Evolutionary conservation across 2,888 invertebrate species (phyloP), one percentile per base, ranked within the genome.

Genomic region (Periphyllus acericola): DNA sequence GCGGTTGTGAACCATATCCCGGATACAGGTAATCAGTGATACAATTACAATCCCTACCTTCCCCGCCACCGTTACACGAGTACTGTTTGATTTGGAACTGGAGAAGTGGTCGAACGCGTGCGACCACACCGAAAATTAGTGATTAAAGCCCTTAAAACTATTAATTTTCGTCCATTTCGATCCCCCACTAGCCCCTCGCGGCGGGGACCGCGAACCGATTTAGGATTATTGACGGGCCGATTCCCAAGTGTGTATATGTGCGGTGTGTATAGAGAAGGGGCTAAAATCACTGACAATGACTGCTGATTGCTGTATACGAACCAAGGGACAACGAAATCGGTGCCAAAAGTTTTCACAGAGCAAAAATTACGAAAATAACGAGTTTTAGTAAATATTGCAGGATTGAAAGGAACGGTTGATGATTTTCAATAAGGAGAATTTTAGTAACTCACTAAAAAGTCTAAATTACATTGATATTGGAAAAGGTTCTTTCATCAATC

Each of bases 11-110:
- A 81, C 81, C 80, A 74, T 81, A 81, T 81, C 80, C 87, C 87
- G 87, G 87, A 87, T 87, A 87, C 87, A 87, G 87, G 81, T 87
- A 87, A 87, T 87, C 87, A 87, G 60, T 32, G 80, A 66, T 46
- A 66, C 87, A 81, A 87, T 87, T 86, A 78, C 17, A 55, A 80
- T 71, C n/a, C 25, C 46, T 66, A 74, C 19, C 32, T 81, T 29
- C 29, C 34, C 52, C 29, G 21, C 55, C 34, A 6, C 9, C 55
- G 36, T n/a, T 0, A 40, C 36, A 55, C 66, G n/a, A 32, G 46
- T n/a, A 68, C n/a, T 29, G 36, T 80, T 78, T 52, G 86, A 86
- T 79, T 78, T 55, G 79, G 78, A 68, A 55, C 86, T 86, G 86
- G 86, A 86, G 79, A 86, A 86, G 52, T 25, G 52, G 14, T 32